A percentile compares a stretch with the other conserved stretches of the same genome.
phyloP scores from a whole-genome alignment of 2,888 invertebrate species.

The Alitta virens region DNA sequence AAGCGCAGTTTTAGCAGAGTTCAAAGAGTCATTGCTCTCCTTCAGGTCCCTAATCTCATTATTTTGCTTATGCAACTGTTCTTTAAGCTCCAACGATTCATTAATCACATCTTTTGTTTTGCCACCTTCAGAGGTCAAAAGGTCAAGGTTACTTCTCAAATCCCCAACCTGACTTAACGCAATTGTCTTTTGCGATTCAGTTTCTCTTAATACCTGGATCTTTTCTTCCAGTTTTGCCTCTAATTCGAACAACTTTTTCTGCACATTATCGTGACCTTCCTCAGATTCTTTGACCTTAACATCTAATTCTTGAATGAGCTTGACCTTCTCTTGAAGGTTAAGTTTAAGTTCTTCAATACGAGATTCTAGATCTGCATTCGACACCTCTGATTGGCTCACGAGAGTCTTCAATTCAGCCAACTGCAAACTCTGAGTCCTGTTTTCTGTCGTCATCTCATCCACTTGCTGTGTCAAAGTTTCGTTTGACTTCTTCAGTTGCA shows the following conservation, averaged over 20 bases:
- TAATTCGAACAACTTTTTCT: slow-evolving; percentile 2
- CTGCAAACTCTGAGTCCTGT: neutral
- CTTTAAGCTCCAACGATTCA: neutral
- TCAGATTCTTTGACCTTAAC: neutral
- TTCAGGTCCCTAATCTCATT: neutral
- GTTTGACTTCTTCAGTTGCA: slow-evolving; percentile 4
- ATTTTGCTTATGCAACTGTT: neutral
- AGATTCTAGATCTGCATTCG: slow-evolving; percentile 7
- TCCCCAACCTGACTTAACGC: neutral
- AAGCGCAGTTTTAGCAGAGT: neutral
- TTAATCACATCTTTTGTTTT: neutral
- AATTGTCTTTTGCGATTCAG: neutral
- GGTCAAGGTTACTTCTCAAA: neutral
- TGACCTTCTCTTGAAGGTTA: neutral
- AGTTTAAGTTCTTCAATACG: slow-evolving; percentile 3
- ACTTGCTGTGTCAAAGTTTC: slow-evolving; percentile 4
- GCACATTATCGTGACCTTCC: neutral
- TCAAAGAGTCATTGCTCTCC: neutral
- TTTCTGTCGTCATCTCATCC: slow-evolving; percentile 1
- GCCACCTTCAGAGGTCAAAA: neutral
- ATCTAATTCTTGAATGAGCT: neutral
- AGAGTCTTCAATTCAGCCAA: slow-evolving; percentile 18
- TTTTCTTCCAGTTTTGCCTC: neutral
- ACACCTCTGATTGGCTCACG: slow-evolving; percentile 10
- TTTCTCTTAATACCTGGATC: neutral